phyloP scores from a whole-genome alignment of 1,140 invertebrate species.

The Vanessa atalanta region DNA sequence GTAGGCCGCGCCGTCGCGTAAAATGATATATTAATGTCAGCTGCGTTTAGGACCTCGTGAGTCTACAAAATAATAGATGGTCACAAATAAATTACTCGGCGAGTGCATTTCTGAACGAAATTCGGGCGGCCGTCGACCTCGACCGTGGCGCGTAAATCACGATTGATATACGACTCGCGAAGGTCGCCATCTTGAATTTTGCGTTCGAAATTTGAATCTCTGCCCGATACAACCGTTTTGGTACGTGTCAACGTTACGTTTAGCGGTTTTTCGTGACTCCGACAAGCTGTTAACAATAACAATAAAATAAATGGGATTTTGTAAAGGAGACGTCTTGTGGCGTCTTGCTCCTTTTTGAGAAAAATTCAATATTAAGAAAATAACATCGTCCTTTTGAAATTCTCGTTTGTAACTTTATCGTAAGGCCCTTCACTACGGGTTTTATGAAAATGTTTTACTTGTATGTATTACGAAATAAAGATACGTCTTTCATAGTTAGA shows the following conservation, averaged over 20 bases:
- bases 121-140: slow-evolving; percentile 78
- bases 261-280: slow-evolving; percentile 55
- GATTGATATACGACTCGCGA: slow-evolving; percentile 70
- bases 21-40: slow-evolving; percentile 81
- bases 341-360: slow-evolving; percentile 23
- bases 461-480: not conserved
- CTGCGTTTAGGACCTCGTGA: slow-evolving; percentile 80
- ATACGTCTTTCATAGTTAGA: not conserved
- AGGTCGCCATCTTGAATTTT: slow-evolving; percentile 78
- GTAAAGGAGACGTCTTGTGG: slow-evolving; percentile 35
- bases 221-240: slow-evolving; percentile 59
- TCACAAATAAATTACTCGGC: slow-evolving; percentile 78
- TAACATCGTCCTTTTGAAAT: slow-evolving; percentile 12
- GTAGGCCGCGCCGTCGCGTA: slow-evolving; percentile 67
- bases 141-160: slow-evolving; percentile 77
- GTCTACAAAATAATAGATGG: slow-evolving; percentile 81
- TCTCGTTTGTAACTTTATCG: slow-evolving; percentile 13
- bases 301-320: slow-evolving; percentile 49
- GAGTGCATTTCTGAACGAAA: slow-evolving; percentile 79
- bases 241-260: slow-evolving; percentile 60
- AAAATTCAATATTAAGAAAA: slow-evolving; percentile 23
- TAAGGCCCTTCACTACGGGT: not conserved
- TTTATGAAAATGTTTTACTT: not conserved
- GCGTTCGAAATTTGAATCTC: slow-evolving; percentile 76
- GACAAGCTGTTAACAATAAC: slow-evolving; percentile 51